Evolutionary conservation across 2,797 vertebrate genomes (phyloP).

Genomic region (Chaunax sp.): DNA sequence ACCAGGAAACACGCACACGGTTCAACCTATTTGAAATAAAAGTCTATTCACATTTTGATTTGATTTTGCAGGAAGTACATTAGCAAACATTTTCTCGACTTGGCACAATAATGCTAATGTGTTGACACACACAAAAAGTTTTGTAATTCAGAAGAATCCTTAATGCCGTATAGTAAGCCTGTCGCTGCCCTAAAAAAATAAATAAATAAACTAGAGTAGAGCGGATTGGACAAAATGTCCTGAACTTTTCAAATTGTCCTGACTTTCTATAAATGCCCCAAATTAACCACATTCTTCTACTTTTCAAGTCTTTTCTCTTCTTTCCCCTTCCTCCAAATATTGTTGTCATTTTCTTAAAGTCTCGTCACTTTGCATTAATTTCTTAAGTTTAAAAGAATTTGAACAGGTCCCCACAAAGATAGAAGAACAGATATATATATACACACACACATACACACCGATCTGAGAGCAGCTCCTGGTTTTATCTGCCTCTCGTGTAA

Average conservation of each 20-base stretch:
- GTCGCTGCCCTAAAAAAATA: too few relatives aligned
- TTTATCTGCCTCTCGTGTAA: neutral
- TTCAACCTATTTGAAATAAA: neutral
- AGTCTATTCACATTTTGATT: neutral
- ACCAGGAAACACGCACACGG: neutral
- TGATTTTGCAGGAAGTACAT: neutral
- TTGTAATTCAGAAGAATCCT: too few relatives aligned
- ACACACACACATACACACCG: too few relatives aligned
- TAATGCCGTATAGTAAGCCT: too few relatives aligned
- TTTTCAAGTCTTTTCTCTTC: too few relatives aligned
- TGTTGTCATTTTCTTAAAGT: neutral
- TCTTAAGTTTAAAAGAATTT: neutral
- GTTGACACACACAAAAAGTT: neutral
- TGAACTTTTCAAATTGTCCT: neutral
- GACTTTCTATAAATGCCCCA: neutral
- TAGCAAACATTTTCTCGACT: neutral
- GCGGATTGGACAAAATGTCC: neutral
- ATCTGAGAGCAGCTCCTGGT: conserved; percentile 32
- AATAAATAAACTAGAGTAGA: too few relatives aligned
- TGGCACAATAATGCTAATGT: neutral
- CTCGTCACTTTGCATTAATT: neutral
- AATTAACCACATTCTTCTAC: too few relatives aligned
- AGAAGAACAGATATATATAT: neutral
- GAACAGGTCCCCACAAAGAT: conserved; percentile 16
- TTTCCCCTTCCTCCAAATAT: neutral